Conservation (phyloP, 1,140 invertebrate species). For the Bombus superbus region DNA sequence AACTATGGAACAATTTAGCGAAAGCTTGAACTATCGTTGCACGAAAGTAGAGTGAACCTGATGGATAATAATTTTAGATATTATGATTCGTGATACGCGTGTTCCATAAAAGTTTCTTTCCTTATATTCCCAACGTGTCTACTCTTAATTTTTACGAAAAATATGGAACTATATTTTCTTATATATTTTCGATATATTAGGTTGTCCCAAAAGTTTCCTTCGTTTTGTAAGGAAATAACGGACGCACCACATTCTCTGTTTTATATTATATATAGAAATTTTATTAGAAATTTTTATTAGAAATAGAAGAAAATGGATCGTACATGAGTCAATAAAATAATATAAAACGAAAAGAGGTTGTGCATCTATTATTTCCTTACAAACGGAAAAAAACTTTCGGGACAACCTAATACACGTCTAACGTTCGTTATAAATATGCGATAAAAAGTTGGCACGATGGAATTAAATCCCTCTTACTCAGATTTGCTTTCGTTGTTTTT, state of each 20-base stretch:
- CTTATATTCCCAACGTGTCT: not conserved
- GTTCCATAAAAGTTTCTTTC: not conserved
- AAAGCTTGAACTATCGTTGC: not conserved
- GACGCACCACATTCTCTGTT: no score
- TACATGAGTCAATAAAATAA: no score
- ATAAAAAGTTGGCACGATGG: not conserved
- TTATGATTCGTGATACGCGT: not conserved
- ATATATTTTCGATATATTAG: not conserved
- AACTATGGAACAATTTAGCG: not conserved
- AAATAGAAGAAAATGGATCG: no score
- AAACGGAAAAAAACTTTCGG: no score
- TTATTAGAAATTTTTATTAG: no score
- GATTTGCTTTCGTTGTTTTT: not conserved
- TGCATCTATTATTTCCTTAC: no score
- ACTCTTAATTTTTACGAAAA: not conserved
- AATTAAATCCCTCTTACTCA: not conserved
- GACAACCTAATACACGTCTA: no score
- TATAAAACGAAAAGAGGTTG: no score
- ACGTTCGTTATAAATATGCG: not conserved
- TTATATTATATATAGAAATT: no score
- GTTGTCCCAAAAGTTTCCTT: no score
- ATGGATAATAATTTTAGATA: slow-evolving; percentile 1
- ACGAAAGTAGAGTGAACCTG: not conserved
- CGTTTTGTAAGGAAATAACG: no score
- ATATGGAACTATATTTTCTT: no score